phyloP scores from a whole-genome alignment of 2,888 invertebrate species.

The Hirtodrosophila histrioides region DNA sequence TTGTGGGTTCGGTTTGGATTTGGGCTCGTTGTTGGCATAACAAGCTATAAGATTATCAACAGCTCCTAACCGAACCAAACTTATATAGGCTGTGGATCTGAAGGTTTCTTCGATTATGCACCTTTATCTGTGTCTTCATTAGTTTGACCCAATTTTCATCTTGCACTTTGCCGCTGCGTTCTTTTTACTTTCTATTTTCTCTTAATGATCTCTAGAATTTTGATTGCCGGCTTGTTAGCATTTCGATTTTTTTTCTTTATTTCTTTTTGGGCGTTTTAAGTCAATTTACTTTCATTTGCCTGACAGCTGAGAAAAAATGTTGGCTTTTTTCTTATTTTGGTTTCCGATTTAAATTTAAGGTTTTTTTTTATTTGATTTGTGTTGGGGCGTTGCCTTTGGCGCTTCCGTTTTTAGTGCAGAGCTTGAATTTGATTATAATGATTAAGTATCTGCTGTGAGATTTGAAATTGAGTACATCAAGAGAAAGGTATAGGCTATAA shows the following conservation, averaged over 20 bases:
- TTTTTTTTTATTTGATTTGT: constrained; percentile 29
- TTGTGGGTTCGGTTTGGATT: constrained; percentile 22
- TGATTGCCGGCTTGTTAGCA: constrained; percentile 47
- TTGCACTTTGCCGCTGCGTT: constrained; percentile 33
- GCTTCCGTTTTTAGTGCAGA: constrained; percentile 56
- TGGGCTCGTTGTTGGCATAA: constrained; percentile 45
- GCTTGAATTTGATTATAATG: constrained; percentile 6
- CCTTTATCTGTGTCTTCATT: constrained; percentile 71
- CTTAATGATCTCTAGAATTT: constrained; percentile 60
- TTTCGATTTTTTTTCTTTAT: constrained; percentile 43
- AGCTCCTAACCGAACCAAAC: constrained; percentile 17
- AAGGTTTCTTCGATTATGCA: constrained; percentile 51
- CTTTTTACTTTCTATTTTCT: constrained; percentile 76
- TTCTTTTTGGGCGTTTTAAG: constrained; percentile 37
- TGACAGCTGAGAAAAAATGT: constrained; percentile 26
- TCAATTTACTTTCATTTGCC: constrained; percentile 69
- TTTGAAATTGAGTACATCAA: constrained; percentile 6
- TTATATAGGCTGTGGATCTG: constrained; percentile 4
- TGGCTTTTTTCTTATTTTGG: constrained; percentile 28
- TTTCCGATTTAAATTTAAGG: constrained; percentile 42
- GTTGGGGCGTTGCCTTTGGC: constrained; percentile 41
- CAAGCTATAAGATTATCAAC: constrained; percentile 60
- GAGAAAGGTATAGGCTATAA: constrained; percentile 18
- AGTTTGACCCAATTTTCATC: constrained; percentile 68
- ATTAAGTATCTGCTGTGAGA: constrained; percentile 8